phyloP scores from a whole-genome alignment of 2,113 vertebrate genomes.

The Irena cyanogastra region DNA sequence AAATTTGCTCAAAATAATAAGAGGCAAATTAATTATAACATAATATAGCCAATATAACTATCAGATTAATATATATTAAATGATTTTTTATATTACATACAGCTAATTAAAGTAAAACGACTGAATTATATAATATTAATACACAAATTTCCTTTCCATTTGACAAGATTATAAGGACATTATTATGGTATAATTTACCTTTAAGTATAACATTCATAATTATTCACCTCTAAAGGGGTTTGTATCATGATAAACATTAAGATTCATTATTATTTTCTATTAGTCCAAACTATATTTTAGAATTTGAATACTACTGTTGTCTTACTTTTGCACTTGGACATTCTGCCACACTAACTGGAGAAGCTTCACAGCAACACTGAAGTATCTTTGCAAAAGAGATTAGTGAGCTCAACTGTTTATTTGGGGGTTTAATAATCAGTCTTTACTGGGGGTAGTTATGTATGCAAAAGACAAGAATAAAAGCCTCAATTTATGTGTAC shows the following conservation, averaged over 20 bases:
- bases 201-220: not conserved
- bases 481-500: not conserved
- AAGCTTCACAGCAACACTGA: not conserved
- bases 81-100: not conserved
- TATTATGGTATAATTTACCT: not conserved
- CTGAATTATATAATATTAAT: not conserved
- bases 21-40: not conserved
- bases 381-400: not conserved
- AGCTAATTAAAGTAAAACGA: not conserved
- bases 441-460: rapidly evolving
- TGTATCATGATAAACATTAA: not conserved
- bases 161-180: not conserved
- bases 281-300: not conserved
- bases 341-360: not conserved
- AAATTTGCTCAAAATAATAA: not conserved
- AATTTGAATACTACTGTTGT: not conserved
- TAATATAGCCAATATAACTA: not conserved
- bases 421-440: not conserved
- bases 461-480: not conserved
- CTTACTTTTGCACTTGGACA: not conserved
- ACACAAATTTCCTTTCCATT: not conserved
- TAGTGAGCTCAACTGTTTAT: not conserved
- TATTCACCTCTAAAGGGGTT: not conserved
- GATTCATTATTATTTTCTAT: not conserved
- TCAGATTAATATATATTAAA: not conserved